Conservation (phyloP, 92 coral and sea anemone species). For the Siderastrea siderea region DNA sequence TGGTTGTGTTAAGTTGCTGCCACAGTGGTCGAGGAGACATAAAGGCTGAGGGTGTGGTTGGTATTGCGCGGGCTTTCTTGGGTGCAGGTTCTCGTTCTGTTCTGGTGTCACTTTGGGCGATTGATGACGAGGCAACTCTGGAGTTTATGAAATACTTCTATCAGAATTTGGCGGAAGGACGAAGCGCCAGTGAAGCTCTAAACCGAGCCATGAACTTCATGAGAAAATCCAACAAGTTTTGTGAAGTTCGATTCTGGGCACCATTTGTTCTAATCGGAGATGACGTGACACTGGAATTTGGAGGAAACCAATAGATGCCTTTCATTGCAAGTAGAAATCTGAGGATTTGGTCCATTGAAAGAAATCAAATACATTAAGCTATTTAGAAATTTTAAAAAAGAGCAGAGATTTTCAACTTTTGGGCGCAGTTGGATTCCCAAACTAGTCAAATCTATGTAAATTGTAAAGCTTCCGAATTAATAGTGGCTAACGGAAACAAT, state of each 20-base stretch:
- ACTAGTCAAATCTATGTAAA: too few species aligned
- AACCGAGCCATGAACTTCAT: background rate
- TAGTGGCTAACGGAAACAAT: too few species aligned
- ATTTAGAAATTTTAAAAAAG: too few species aligned
- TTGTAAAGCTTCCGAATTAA: too few species aligned
- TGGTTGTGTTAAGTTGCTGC: background rate
- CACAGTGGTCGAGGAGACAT: constrained; percentile 14
- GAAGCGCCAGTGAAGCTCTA: constrained; percentile 16
- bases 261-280: constrained; percentile 14
- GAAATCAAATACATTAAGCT: too few species aligned
- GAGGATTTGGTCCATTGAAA: too few species aligned
- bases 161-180: background rate
- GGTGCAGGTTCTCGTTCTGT: too few species aligned
- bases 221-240: background rate
- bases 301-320: background rate
- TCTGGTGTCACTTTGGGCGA: too few species aligned
- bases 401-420: too few species aligned
- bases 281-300: constrained; percentile 2
- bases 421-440: too few species aligned
- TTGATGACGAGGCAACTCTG: background rate
- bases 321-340: too few species aligned
- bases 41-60: constrained; percentile 19
- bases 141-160: constrained; percentile 2
- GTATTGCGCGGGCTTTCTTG: too few species aligned
- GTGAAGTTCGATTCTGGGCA: background rate